Evolutionary conservation across 35 echinoderm and acorn worm genomes (phyloP).

Genomic region (Lytechinus variegatus): DNA sequence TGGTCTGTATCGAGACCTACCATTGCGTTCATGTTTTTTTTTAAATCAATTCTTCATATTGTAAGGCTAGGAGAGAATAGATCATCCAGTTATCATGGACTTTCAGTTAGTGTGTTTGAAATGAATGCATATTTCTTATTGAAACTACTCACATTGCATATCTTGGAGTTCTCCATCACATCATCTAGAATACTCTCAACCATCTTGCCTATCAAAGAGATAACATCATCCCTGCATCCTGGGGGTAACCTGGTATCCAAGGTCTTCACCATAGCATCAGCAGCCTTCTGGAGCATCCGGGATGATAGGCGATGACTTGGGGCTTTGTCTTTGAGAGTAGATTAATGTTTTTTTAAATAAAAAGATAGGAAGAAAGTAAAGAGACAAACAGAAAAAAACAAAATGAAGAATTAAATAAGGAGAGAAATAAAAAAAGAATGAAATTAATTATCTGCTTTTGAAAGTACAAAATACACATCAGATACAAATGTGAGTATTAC

Average conservation of each 20-base stretch:
- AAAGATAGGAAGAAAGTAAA: no score
- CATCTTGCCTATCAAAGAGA: background rate
- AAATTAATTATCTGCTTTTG: no score
- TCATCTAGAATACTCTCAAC: background rate
- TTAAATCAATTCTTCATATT: no score
- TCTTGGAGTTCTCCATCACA: slow-evolving; percentile 19
- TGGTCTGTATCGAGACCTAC: no score
- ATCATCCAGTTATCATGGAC: no score
- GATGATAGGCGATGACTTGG: background rate
- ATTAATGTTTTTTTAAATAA: no score
- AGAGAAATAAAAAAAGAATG: background rate
- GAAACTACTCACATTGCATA: slow-evolving; percentile 29
- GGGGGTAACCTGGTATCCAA: background rate
- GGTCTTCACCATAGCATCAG: background rate
- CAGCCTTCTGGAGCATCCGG: slow-evolving; percentile 18
- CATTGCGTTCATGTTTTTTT: no score
- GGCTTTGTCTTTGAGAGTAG: background rate
- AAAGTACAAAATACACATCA: no score
- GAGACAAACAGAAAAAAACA: no score
- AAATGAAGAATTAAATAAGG: background rate
- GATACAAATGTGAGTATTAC: no score
- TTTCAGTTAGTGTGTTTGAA: no score
- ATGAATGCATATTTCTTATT: background rate
- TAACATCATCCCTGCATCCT: background rate
- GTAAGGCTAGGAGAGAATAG: no score